Evolutionary conservation across 1,140 invertebrate genomes (phyloP).

Genomic region (Holcopasites calliopsidis): DNA sequence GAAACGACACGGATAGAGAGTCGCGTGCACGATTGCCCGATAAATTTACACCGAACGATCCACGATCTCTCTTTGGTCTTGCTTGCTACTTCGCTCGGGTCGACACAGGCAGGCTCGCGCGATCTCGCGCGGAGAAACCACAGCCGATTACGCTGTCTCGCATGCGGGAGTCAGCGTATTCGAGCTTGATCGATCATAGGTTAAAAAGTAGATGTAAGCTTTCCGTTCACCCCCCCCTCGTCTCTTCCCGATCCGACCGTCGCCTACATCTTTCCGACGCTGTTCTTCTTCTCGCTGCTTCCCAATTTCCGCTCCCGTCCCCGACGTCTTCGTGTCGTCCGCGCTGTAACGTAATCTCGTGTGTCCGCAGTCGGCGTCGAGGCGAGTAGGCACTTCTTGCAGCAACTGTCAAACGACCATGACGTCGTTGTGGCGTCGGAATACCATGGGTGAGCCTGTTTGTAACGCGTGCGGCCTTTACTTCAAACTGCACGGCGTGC

Average conservation of each 20-base stretch:
- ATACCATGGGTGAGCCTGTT: slow-evolving; percentile 93
- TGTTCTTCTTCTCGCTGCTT: too few relatives aligned
- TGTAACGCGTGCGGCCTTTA: slow-evolving; percentile 96
- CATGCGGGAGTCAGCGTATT: slow-evolving; percentile 6
- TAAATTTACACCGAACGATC: not conserved
- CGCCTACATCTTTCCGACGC: too few relatives aligned
- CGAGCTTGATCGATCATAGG: slow-evolving; percentile 17
- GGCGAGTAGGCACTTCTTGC: slow-evolving; percentile 91
- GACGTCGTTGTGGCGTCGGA: slow-evolving; percentile 93
- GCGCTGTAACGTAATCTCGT: slow-evolving; percentile 50
- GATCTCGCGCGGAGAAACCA: slow-evolving; percentile 6
- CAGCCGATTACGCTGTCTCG: not conserved
- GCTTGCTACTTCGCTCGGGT: not conserved
- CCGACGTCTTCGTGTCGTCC: too few relatives aligned
- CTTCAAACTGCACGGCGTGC: slow-evolving; percentile 93
- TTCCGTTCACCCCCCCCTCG: not conserved
- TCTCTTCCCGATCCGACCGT: not conserved
- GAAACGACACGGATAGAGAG: too few relatives aligned
- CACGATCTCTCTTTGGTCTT: not conserved
- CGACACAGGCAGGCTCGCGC: not conserved
- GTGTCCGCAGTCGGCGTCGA: slow-evolving; percentile 80
- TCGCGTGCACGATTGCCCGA: too few relatives aligned
- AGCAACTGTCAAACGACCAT: slow-evolving; percentile 91
- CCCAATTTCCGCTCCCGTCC: too few relatives aligned
- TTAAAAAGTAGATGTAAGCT: slow-evolving; percentile 19